Base-by-base conservation (phyloP, 35 echinoderm and acorn worm species). In the Apostichopus japonicus region DNA sequence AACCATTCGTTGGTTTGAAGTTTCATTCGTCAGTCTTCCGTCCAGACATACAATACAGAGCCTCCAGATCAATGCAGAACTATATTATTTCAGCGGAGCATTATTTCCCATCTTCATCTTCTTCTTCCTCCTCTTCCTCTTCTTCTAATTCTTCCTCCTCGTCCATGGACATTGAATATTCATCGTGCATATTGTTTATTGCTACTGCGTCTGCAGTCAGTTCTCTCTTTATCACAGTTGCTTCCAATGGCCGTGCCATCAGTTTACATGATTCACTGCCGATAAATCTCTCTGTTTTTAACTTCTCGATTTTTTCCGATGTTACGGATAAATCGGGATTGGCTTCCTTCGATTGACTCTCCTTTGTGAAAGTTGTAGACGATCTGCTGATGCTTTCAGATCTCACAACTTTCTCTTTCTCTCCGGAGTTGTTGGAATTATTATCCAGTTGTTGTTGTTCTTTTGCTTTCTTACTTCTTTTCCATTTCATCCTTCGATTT, bases 401-500 rank as follows among this genome's bases (percentile, higher is more conserved):
- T 89, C 86, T 89, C 5, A 10, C 57, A 17, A 51, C 1, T 72
- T 89, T 89, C 8, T 89, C 86, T 23, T 89, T 89, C 10, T 89
- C 86, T 16, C 86, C 86, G n/a, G 56, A 89, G 86, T 73, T 73
- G 27, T 61, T 72, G 33, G 33, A 44, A 44, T 44, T 44, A 75
- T 67, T 89, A 10, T 89, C 86, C n/a, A 89, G 14, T 54, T 89
- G 76, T 51, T 89, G 96, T 55, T 92, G 78, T 23, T 95, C 96
- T 71, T 98, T 98, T 0, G 91, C 95, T 77, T 99, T 99, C 76
- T 99, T 99, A 65, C 97, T 96, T 51, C 97, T 52, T 72, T 99
- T 99, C 97, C 97, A 99, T 65, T 99, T 99, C 97, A 99, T 99
- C 77, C 97, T 25, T 57, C 97, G 91, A 56, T 99, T 99, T 78